Conservation (phyloP, 2,797 vertebrate species). For the Tachyglossus aculeatus region DNA sequence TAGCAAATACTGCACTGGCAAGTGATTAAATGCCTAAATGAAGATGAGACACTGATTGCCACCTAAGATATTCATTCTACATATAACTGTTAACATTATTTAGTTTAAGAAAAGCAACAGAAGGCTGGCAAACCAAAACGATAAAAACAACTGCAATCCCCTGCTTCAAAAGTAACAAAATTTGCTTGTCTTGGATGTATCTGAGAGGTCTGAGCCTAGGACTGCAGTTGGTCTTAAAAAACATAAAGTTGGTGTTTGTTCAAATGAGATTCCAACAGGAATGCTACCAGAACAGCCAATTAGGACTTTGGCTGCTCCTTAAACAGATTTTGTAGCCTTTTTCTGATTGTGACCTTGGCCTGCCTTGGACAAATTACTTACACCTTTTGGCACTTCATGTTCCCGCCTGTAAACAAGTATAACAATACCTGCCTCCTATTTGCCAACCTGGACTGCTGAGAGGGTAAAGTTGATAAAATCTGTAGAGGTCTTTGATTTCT, state of each 20-base stretch:
- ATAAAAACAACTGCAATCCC: neutral
- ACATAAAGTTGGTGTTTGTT: neutral
- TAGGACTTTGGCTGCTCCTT: neutral
- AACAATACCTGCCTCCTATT: no score
- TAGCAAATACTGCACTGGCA: slow-evolving; percentile 14
- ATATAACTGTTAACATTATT: slow-evolving; percentile 9
- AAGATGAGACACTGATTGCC: slow-evolving; percentile 11
- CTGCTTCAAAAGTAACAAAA: neutral
- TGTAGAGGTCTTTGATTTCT: neutral
- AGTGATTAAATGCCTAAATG: slow-evolving; percentile 15
- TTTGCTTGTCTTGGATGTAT: neutral
- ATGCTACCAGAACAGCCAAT: no score
- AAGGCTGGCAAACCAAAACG: no score
- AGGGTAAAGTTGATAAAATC: no score
- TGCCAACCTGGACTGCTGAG: no score
- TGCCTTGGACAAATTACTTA: neutral
- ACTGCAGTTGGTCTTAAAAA: neutral
- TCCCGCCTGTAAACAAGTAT: no score
- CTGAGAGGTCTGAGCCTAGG: neutral
- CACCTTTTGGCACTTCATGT: no score
- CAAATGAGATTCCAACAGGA: neutral
- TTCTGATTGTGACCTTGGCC: neutral
- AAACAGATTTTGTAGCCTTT: neutral
- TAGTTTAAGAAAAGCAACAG: neutral
- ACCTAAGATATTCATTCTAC: neutral